Percentiles rank a stretch among this genome's conserved stretches.
phyloP scores from a whole-genome alignment of 2,113 vertebrate genomes.

The Amblyornis subalaris region DNA sequence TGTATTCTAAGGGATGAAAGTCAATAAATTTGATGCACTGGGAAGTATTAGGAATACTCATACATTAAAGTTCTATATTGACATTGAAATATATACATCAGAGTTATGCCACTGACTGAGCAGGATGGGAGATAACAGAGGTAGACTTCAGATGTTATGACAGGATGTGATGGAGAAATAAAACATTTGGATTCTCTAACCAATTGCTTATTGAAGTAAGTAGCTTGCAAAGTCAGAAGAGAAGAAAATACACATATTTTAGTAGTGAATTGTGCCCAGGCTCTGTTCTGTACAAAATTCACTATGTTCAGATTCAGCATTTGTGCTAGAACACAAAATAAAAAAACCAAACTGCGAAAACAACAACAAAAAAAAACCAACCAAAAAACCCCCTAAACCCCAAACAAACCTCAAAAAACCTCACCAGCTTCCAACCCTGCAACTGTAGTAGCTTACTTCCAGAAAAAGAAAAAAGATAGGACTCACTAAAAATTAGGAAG shows the following conservation, averaged over 20 bases:
- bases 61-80: not conserved
- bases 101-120: not conserved
- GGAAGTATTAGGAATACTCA: not conserved
- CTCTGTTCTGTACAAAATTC: not conserved
- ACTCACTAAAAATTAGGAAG: not conserved
- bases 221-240: not conserved
- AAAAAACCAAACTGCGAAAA: not conserved
- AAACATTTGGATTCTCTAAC: not conserved
- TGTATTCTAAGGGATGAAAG: not conserved
- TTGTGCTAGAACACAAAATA: not conserved
- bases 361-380: not conserved
- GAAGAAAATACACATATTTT: not conserved
- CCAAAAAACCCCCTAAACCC: not conserved
- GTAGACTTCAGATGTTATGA: not conserved
- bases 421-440: not conserved
- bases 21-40: not conserved
- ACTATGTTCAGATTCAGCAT: not conserved
- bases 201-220: not conserved
- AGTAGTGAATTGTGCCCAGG: not conserved
- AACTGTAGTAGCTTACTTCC: not conserved
- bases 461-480: rapidly evolving
- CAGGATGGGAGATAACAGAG: not conserved
- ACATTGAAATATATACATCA: not conserved
- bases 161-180: not conserved
- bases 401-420: not conserved